Percentiles rank a stretch among this genome's conserved stretches.
phyloP scores from a whole-genome alignment of 2,888 invertebrate species.

The Melangyna quadrimaculata region DNA sequence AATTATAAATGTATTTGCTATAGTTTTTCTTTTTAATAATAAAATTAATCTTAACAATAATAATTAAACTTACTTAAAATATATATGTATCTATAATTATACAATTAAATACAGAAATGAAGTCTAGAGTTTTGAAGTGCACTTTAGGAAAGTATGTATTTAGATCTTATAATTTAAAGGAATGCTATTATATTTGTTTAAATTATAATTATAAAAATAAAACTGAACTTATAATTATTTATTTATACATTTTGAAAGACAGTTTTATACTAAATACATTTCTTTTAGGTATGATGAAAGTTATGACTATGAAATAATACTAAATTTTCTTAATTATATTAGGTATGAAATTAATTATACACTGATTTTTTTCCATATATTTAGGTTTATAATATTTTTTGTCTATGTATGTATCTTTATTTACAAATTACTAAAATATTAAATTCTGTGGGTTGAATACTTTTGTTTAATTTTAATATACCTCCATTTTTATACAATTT shows the following conservation, averaged over 20 bases:
- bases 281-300: neutral
- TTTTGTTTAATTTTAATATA: neutral
- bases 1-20: conserved; percentile 19
- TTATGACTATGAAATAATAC: conserved; percentile 20
- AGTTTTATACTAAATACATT: neutral
- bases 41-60: neutral
- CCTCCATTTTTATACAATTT: neutral
- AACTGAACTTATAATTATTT: neutral
- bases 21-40: neutral
- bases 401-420: neutral
- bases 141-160: conserved; percentile 3
- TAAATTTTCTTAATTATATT: neutral
- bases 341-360: neutral
- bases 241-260: neutral
- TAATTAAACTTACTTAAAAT: neutral
- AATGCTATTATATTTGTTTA: neutral
- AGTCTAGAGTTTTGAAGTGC: conserved; percentile 4
- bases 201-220: neutral
- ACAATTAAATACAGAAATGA: conserved; percentile 2
- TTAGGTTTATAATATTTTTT: neutral
- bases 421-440: neutral
- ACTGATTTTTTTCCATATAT: neutral
- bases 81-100: neutral
- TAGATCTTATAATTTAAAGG: neutral
- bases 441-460: neutral